Conservation (phyloP, 2,888 invertebrate genomes). For the Lithophane socia region DNA sequence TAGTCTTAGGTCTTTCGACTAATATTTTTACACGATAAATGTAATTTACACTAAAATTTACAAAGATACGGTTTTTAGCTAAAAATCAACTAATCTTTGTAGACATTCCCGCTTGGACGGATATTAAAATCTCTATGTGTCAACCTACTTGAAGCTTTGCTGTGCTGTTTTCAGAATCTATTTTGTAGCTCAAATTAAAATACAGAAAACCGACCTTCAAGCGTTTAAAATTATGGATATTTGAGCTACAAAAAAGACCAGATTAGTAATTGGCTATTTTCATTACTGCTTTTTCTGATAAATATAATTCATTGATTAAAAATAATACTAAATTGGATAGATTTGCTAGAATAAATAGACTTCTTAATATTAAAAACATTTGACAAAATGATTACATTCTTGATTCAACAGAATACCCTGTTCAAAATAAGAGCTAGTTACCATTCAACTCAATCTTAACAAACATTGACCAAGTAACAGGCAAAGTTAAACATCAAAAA, state of each 20-base stretch:
- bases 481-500: background rate
- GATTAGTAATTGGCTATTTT: constrained; percentile 39
- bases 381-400: constrained; percentile 1
- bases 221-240: background rate
- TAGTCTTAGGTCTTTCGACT: constrained; percentile 73
- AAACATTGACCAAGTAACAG: constrained; percentile 8
- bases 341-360: constrained; percentile 48
- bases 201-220: background rate
- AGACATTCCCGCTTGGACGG: constrained; percentile 87
- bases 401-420: constrained; percentile 40
- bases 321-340: constrained; percentile 30
- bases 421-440: constrained; percentile 16
- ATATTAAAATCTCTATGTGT: constrained; percentile 80
- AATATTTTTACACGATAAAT: constrained; percentile 66
- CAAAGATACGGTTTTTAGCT: constrained; percentile 73
- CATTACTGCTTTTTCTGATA: constrained; percentile 37
- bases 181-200: constrained; percentile 18
- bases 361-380: constrained; percentile 22
- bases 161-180: constrained; percentile 49
- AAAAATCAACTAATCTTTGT: constrained; percentile 77
- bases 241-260: constrained; percentile 46
- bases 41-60: constrained; percentile 78
- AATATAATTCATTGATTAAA: constrained; percentile 26
- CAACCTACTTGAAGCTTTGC: constrained; percentile 60
- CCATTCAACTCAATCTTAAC: background rate